A percentile compares a stretch with the other conserved stretches of the same genome.
phyloP scores from a whole-genome alignment of 1,140 invertebrate genomes.

The Brachionus manjavacas region DNA sequence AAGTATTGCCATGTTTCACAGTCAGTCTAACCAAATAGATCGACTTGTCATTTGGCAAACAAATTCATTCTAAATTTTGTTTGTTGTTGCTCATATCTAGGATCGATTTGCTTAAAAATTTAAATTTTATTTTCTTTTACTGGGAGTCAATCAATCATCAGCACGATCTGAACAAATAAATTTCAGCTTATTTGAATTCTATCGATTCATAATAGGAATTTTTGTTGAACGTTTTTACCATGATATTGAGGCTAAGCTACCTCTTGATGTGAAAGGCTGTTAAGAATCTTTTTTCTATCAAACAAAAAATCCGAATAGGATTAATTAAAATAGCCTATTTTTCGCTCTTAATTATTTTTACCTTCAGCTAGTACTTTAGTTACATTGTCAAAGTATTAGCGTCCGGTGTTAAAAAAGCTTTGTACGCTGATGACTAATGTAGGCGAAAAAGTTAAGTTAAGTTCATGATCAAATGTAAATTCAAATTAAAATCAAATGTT shows the following conservation, averaged over 20 bases:
- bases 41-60: not conserved
- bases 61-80: not conserved
- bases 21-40: not conserved
- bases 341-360: not conserved
- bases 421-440: too few species aligned
- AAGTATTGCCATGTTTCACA: not conserved
- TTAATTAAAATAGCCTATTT: not conserved
- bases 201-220: not conserved
- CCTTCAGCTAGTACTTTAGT: too few species aligned
- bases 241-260: not conserved
- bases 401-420: too few species aligned
- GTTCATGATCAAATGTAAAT: too few species aligned
- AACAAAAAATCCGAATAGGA: not conserved
- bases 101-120: not conserved
- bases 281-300: not conserved
- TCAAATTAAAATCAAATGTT: too few species aligned
- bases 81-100: not conserved
- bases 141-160: constrained; percentile 14
- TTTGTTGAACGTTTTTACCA: not conserved
- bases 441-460: too few species aligned
- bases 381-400: too few species aligned
- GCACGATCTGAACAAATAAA: not conserved
- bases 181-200: not conserved
- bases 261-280: not conserved
- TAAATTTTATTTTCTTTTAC: not conserved